Percentiles rank a stretch among this genome's conserved stretches.
Conservation (phyloP, 2,888 invertebrate species). For the Himalopsyche kuldschensis region DNA sequence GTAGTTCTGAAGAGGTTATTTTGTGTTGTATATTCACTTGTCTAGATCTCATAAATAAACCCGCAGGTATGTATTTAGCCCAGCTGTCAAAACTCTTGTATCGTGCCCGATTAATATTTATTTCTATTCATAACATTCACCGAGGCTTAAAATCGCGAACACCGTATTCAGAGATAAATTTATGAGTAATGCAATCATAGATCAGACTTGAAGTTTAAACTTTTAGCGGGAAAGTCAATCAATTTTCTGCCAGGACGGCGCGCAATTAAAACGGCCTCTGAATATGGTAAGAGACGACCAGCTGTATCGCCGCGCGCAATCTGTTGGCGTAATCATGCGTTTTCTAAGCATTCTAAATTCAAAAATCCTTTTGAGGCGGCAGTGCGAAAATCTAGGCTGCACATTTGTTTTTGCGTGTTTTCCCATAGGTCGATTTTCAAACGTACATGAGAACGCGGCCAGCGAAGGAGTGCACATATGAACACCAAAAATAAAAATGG, state of each 20-base stretch:
- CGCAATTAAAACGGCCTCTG: background rate
- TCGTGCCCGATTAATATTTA: background rate
- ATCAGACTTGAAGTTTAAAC: background rate
- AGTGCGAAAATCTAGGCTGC: background rate
- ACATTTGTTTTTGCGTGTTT: background rate
- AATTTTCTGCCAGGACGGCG: background rate
- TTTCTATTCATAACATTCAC: background rate
- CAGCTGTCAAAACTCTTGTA: background rate
- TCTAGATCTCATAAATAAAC: background rate
- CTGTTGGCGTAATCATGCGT: background rate
- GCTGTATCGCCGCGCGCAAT: background rate
- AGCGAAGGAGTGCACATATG: background rate
- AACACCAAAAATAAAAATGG: background rate
- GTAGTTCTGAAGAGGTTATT: no score
- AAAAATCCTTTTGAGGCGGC: background rate
- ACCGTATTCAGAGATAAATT: background rate
- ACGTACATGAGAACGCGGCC: background rate
- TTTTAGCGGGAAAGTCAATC: background rate
- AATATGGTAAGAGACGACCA: background rate
- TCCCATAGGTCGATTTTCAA: background rate
- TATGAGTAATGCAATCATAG: conserved; percentile 44
- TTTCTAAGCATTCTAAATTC: background rate
- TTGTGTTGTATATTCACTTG: background rate
- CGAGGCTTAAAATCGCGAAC: background rate
- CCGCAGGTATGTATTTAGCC: background rate